A percentile compares a stretch with the other conserved stretches of the same genome.
Conservation (phyloP, 2,888 invertebrate species). For the Stratiomys singularior region DNA sequence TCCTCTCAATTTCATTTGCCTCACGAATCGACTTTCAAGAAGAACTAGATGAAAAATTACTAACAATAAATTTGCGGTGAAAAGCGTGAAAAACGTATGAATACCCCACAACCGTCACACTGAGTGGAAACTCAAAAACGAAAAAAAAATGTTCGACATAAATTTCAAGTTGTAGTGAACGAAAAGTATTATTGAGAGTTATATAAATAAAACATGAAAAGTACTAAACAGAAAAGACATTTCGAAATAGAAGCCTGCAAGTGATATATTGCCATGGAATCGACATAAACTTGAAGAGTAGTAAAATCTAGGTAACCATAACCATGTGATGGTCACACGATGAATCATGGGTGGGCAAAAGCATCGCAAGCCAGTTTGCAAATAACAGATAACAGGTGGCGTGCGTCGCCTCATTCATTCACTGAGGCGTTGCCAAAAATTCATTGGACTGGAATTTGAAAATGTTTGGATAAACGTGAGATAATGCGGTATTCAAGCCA, state of each 20-base stretch:
- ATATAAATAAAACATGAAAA: not conserved
- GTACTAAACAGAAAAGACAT: not conserved
- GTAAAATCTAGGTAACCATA: not conserved
- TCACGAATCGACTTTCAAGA: no score
- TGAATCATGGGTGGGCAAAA: not conserved
- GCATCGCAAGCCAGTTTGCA: not conserved
- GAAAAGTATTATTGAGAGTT: not conserved
- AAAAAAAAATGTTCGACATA: not conserved
- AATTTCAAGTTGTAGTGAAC: not conserved
- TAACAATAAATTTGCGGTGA: not conserved
- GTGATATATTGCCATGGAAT: not conserved
- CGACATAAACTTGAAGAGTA: not conserved
- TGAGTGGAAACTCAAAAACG: not conserved
- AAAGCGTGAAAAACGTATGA: not conserved
- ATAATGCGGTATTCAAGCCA: no score
- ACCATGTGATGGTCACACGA: not conserved
- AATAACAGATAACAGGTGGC: slow-evolving; percentile 19
- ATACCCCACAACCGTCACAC: no score
- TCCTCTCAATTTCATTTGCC: no score
- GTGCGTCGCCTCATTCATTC: not conserved
- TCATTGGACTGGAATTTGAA: not conserved
- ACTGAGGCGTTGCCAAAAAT: slow-evolving; percentile 1
- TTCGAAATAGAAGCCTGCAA: not conserved
- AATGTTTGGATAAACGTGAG: not conserved
- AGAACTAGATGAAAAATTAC: not conserved